phyloP scores from a whole-genome alignment of 2,888 invertebrate species.

The Diogma glabrata region DNA sequence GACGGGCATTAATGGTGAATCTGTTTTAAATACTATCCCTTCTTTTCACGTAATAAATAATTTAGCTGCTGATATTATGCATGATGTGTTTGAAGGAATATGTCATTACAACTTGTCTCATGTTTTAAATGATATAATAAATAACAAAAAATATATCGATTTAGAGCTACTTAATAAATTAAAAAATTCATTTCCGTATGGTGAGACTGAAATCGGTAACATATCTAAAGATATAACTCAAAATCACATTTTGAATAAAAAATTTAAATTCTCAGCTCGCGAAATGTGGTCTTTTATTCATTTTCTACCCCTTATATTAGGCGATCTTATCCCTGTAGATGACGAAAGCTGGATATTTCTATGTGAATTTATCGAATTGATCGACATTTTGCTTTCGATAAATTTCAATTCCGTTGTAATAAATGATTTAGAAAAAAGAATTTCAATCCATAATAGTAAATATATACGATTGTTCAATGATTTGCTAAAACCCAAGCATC shows the following conservation, averaged over 20 bases:
- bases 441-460: not conserved
- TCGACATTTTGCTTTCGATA: conserved; percentile 2
- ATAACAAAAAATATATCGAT: conserved; percentile 3
- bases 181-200: conserved; percentile 12
- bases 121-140: conserved; percentile 6
- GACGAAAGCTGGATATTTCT: not conserved
- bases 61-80: conserved; percentile 11
- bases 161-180: not conserved
- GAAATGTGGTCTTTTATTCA: conserved; percentile 8
- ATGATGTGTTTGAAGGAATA: conserved; percentile 12
- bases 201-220: conserved; percentile 13
- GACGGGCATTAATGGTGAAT: not conserved
- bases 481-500: conserved; percentile 10
- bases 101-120: conserved; percentile 8
- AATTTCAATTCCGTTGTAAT: not conserved
- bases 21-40: conserved; percentile 9
- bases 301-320: conserved; percentile 5
- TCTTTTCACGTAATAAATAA: conserved; percentile 10
- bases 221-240: conserved; percentile 8
- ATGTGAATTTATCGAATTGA: conserved; percentile 2
- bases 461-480: not conserved
- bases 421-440: not conserved
- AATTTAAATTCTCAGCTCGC: conserved; percentile 4
- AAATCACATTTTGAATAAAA: not conserved
- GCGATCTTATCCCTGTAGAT: conserved; percentile 2